phyloP scores from a whole-genome alignment of 2,888 invertebrate genomes.

The Entomobrya multifasciata region DNA sequence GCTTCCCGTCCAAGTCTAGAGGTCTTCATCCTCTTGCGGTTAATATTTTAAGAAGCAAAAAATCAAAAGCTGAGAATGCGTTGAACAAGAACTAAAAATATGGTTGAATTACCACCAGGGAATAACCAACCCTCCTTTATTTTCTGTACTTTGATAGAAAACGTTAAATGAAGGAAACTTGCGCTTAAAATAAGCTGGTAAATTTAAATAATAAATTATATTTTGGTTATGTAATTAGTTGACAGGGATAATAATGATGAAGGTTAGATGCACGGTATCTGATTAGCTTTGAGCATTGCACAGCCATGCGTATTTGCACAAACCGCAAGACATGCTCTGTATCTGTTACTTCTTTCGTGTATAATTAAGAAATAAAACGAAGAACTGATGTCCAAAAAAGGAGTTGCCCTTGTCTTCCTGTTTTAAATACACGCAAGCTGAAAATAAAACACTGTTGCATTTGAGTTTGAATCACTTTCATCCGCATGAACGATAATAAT shows the following conservation, averaged over 20 bases:
- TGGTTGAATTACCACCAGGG: constrained; percentile 50
- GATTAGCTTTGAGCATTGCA: neutral
- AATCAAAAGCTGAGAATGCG: neutral
- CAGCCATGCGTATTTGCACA: neutral
- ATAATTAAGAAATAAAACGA: constrained; percentile 28
- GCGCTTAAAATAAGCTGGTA: neutral
- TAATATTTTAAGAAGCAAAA: neutral
- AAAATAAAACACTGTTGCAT: neutral
- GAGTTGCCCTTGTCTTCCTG: neutral
- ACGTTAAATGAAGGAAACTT: neutral
- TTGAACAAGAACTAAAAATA: neutral
- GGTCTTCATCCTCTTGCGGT: neutral
- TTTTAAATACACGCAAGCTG: neutral
- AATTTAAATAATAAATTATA: constrained; percentile 22
- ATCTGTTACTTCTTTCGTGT: neutral
- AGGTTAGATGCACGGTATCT: neutral
- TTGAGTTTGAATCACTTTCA: constrained; percentile 8
- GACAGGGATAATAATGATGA: neutral
- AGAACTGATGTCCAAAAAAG: neutral
- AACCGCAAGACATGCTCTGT: neutral
- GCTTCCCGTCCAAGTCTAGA: no score
- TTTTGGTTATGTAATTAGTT: neutral
- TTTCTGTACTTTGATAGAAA: neutral
- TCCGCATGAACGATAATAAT: neutral
- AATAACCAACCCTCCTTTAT: neutral